These are phyloP conservation scores for Plutella xylostella DNA, from an alignment of 2,888 invertebrate species.

Conservation along the genomic window DNA sequence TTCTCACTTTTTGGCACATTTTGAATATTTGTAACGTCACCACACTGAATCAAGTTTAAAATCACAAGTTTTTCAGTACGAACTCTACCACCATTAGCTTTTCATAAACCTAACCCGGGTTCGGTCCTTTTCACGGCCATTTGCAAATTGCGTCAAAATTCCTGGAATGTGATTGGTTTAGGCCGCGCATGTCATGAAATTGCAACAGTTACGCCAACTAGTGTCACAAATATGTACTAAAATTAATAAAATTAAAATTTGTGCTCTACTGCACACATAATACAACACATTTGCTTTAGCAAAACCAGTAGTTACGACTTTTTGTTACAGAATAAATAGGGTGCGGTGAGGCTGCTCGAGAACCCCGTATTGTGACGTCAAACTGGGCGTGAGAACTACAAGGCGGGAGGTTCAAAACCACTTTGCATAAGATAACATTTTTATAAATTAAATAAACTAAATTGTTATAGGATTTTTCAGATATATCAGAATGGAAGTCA, in stretches of 20 bases:
- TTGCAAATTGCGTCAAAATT: conserved; percentile 71
- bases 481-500: no score
- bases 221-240: conserved; percentile 27
- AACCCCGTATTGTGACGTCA: conserved; percentile 68
- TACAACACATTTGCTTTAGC: conserved; percentile 18
- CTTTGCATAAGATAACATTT: background rate
- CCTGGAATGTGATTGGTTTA: conserved; percentile 56
- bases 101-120: conserved; percentile 49
- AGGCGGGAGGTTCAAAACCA: conserved; percentile 26
- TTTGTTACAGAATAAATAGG: conserved; percentile 36
- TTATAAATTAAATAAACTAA: background rate
- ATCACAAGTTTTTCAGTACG: conserved; percentile 57
- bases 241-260: conserved; percentile 9
- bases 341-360: conserved; percentile 61
- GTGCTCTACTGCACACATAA: background rate
- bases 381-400: conserved; percentile 63
- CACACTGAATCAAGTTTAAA: conserved; percentile 52
- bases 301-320: conserved; percentile 25
- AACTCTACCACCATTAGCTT: conserved; percentile 59
- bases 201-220: conserved; percentile 36
- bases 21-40: conserved; percentile 55
- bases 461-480: no score
- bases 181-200: conserved; percentile 48
- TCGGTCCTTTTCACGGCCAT: conserved; percentile 68
- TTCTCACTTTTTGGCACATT: conserved; percentile 69